phyloP scores from a whole-genome alignment of 2,888 invertebrate species.

The Polietes domitor region DNA sequence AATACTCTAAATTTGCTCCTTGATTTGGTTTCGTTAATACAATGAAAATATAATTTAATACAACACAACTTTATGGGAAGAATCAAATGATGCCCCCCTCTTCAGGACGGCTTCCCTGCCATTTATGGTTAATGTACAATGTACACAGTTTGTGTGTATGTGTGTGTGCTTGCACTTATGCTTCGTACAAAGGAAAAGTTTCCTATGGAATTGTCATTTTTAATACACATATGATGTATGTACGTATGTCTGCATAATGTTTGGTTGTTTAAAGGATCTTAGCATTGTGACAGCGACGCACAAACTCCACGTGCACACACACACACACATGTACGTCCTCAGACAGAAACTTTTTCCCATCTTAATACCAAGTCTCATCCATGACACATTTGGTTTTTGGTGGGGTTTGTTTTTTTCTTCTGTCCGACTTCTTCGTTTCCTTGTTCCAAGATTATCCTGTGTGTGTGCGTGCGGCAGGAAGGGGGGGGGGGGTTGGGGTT shows the following conservation, averaged over 20 bases:
- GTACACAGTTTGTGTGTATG: not conserved
- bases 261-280: conserved; percentile 36
- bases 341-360: conserved; percentile 31
- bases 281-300: conserved; percentile 31
- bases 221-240: conserved; percentile 38
- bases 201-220: conserved; percentile 37
- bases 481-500: not conserved
- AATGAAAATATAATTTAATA: too few relatives aligned
- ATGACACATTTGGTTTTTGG: conserved; percentile 33
- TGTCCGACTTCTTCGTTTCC: not conserved
- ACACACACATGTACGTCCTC: not conserved
- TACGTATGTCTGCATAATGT: not conserved
- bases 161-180: not conserved
- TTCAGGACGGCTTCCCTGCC: not conserved
- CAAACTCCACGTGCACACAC: not conserved
- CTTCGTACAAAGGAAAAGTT: conserved; percentile 14
- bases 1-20: too few relatives aligned
- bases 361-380: conserved; percentile 19
- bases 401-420: not conserved
- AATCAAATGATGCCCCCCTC: not conserved
- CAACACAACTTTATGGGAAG: too few relatives aligned
- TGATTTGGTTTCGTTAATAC: too few relatives aligned
- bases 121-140: not conserved
- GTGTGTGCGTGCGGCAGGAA: not conserved
- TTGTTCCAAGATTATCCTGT: not conserved